Percentiles rank a stretch among this genome's conserved stretches.
Evolutionary conservation across 2,888 invertebrate genomes (phyloP).

Genomic region (Hypomecis atomaria): DNA sequence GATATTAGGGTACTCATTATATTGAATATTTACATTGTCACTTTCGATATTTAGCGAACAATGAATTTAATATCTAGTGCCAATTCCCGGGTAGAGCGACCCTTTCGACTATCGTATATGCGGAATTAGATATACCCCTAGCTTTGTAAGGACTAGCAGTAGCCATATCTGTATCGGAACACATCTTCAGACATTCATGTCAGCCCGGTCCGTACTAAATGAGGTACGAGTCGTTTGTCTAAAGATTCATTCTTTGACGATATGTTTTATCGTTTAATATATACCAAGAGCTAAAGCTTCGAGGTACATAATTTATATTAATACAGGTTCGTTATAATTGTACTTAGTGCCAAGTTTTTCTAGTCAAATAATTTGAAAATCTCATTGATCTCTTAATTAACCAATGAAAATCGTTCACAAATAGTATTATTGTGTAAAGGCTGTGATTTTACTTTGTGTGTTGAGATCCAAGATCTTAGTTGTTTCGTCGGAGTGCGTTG

Average conservation of each 20-base stretch:
- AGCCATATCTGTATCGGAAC: constrained; percentile 67
- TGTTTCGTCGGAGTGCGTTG: constrained; percentile 47
- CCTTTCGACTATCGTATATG: constrained; percentile 64
- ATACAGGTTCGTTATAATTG: constrained; percentile 51
- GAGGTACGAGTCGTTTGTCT: constrained; percentile 23
- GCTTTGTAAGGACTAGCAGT: constrained; percentile 70
- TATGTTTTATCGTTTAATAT: constrained; percentile 35
- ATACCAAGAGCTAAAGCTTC: constrained; percentile 53
- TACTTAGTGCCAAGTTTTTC: constrained; percentile 64
- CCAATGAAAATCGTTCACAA: constrained; percentile 46
- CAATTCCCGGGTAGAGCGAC: constrained; percentile 70
- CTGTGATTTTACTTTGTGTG: constrained; percentile 79
- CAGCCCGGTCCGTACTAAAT: constrained; percentile 45
- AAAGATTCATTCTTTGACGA: constrained; percentile 9
- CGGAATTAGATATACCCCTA: constrained; percentile 63
- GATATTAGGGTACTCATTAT: constrained; percentile 69
- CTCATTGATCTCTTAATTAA: constrained; percentile 40
- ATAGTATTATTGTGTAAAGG: constrained; percentile 70
- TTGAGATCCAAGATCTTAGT: constrained; percentile 69
- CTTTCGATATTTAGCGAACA: constrained; percentile 71
- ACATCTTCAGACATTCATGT: constrained; percentile 46
- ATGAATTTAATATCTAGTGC: constrained; percentile 69
- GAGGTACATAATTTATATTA: constrained; percentile 44
- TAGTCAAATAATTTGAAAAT: constrained; percentile 52
- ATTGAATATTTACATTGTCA: constrained; percentile 72